Evolutionary conservation across 2,797 vertebrate genomes (phyloP).

Genomic region (Hoplostethus mediterraneus): DNA sequence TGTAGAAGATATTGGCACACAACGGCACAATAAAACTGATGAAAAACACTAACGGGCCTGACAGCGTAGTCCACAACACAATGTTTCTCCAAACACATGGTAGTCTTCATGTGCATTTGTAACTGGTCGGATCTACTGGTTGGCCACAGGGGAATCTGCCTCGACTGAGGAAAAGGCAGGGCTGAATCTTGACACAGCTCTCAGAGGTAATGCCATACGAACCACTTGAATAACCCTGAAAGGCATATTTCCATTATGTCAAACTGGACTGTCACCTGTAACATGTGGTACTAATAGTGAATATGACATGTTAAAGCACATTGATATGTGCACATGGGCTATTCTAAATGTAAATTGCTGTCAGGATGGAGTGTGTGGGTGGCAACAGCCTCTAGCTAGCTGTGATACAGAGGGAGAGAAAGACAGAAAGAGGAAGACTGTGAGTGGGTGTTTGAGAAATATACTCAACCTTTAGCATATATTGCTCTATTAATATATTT

Average conservation of each 20-base stretch:
- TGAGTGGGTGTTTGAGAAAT: constrained; percentile 79
- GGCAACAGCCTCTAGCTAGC: constrained; percentile 82
- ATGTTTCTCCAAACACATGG: constrained; percentile 9
- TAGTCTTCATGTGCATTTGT: neutral
- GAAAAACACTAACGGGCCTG: constrained; percentile 37
- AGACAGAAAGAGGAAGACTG: constrained; percentile 75
- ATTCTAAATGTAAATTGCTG: constrained; percentile 83
- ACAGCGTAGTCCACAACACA: constrained; percentile 20
- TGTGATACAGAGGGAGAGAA: constrained; percentile 76
- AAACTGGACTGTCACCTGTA: constrained; percentile 29
- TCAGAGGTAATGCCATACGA: neutral
- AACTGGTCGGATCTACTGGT: constrained; percentile 27
- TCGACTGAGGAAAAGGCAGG: constrained; percentile 23
- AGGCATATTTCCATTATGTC: constrained; percentile 19
- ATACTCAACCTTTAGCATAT: constrained; percentile 73
- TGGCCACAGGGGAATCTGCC: constrained; percentile 15
- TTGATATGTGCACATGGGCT: constrained; percentile 67
- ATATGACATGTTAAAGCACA: constrained; percentile 57
- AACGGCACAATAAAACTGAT: constrained; percentile 62
- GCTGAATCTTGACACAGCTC: no score
- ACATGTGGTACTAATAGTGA: constrained; percentile 49
- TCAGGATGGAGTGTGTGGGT: constrained; percentile 81
- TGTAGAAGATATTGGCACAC: constrained; percentile 73
- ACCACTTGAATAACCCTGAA: constrained; percentile 23
- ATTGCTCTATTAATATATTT: constrained; percentile 70